Evolutionary conservation across 2,888 invertebrate species (phyloP).

Genomic region (Hylaea fasciaria): DNA sequence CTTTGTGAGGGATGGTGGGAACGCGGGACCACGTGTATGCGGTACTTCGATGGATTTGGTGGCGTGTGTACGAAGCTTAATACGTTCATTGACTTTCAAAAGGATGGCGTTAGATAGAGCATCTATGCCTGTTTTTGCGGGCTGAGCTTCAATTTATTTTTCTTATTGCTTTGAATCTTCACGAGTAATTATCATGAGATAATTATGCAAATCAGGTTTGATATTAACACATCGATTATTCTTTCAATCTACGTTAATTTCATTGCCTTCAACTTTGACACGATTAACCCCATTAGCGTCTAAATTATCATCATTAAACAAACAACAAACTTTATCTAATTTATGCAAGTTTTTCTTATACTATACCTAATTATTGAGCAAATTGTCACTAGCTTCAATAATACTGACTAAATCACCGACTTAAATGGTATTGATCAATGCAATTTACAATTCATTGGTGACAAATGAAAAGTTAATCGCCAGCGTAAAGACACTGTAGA

Average conservation of each 20-base stretch:
- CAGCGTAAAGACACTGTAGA: constrained; percentile 31
- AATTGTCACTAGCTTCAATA: neutral
- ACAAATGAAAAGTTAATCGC: constrained; percentile 41
- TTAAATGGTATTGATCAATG: constrained; percentile 33
- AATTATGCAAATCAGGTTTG: neutral
- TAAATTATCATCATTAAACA: constrained; percentile 1
- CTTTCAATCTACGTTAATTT: neutral
- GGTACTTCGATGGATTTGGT: constrained; percentile 20
- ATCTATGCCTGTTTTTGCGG: too few species aligned
- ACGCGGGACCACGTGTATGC: constrained; percentile 45
- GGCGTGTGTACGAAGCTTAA: constrained; percentile 10
- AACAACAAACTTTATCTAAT: neutral
- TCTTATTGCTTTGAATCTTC: too few species aligned
- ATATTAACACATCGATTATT: neutral
- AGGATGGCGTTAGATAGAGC: neutral
- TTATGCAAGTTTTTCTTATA: neutral
- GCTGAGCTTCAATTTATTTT: neutral
- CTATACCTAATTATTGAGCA: neutral
- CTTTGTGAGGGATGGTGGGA: constrained; percentile 70
- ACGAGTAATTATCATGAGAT: neutral
- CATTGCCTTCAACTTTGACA: constrained; percentile 4
- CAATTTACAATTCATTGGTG: constrained; percentile 30
- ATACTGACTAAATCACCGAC: constrained; percentile 1
- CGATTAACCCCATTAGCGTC: constrained; percentile 8
- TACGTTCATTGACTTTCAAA: constrained; percentile 26